These are phyloP conservation scores for Amblyraja radiata DNA, from an alignment of 2,797 vertebrate species.

Conservation along the genomic window DNA sequence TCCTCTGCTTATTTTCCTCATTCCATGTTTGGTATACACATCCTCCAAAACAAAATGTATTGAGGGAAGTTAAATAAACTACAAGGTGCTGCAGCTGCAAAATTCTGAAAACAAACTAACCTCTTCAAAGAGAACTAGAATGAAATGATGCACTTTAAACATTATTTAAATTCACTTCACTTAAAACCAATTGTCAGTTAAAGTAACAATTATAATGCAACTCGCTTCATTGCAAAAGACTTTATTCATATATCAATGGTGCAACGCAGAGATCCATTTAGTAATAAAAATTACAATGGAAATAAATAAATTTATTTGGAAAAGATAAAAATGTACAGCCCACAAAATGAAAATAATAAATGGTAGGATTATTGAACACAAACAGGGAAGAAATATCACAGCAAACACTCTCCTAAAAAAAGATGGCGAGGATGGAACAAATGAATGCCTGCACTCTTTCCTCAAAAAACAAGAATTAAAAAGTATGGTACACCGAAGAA, in stretches of 20 bases:
- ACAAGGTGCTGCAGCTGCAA: not conserved
- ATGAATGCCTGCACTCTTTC: not conserved
- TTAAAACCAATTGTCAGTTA: not conserved
- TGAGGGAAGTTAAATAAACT: not conserved
- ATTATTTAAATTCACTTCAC: not conserved
- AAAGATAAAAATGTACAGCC: not conserved
- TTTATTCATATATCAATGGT: not conserved
- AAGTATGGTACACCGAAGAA: not conserved
- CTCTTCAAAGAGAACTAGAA: not conserved
- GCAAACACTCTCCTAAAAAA: not conserved
- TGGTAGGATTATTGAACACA: not conserved
- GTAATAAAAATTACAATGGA: not conserved
- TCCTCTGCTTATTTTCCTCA: not conserved
- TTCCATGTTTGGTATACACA: not conserved
- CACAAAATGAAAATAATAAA: not conserved
- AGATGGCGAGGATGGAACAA: not conserved
- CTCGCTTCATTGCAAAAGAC: not conserved
- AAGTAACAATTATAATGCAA: not conserved
- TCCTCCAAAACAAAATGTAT: not conserved
- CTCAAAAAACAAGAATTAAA: not conserved
- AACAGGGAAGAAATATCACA: not conserved
- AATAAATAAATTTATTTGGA: not conserved
- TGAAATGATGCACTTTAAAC: not conserved
- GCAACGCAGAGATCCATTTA: not conserved
- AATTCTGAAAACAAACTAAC: not conserved